These are phyloP conservation scores for Lymantria monacha DNA, from an alignment of 2,888 invertebrate species.

Conservation along the genomic window DNA sequence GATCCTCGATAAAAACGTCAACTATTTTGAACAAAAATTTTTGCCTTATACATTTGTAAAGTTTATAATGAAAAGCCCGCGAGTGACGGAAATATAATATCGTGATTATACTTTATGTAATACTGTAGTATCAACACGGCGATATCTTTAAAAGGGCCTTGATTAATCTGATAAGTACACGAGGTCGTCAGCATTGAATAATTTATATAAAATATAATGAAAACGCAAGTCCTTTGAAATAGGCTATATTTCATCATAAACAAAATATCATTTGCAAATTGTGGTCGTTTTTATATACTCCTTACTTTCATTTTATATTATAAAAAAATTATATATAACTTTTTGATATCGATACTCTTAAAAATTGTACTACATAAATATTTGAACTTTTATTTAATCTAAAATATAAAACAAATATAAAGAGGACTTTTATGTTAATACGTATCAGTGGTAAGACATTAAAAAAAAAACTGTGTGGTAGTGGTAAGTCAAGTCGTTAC, in stretches of 20 bases:
- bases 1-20: not conserved
- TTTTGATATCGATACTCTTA: no score
- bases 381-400: no score
- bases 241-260: not conserved
- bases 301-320: not conserved
- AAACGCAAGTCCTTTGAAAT: conserved; percentile 9
- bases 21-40: conserved; percentile 1
- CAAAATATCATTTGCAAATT: not conserved
- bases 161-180: conserved; percentile 21
- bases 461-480: no score
- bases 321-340: not conserved
- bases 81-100: not conserved
- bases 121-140: conserved; percentile 18
- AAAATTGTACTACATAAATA: no score
- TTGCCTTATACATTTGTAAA: not conserved
- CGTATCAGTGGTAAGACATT: no score
- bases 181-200: conserved; percentile 20
- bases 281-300: not conserved
- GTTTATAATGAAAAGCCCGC: conserved; percentile 1
- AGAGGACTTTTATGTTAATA: no score
- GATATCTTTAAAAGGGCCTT: conserved; percentile 17
- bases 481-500: no score
- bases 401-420: no score
- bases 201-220: conserved; percentile 25
- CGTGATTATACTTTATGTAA: conserved; percentile 5